Base-by-base conservation (phyloP, 2,113 vertebrate species). In the Percina caprodes region DNA sequence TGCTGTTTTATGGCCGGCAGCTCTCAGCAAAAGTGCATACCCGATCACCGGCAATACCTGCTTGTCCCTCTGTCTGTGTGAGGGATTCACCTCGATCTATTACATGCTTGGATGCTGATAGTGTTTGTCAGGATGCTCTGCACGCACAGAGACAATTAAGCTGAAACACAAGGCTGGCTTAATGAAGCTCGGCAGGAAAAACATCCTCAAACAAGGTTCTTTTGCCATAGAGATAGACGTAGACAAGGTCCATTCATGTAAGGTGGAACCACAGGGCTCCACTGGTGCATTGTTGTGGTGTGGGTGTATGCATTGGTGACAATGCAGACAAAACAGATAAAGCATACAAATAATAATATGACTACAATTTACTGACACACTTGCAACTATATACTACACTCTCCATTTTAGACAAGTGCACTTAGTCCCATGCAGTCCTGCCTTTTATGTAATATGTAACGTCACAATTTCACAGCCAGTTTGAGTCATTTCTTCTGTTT, bases 91-190 rank as follows among this genome's bases (percentile, higher is more conserved):
- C 85, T 92, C 87, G 60, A 74, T 84, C 83, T 84, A 90, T 92
- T 91, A 88, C 86, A 91, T 79, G 89, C 83, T 83, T 86, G 87
- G 77, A 90, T 90, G 93, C 88, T 93, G 89, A 93, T 93, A 52
- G 76, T 86, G 91, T 92, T 94, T 92, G 93, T 92, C 89, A 85
- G 90, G 68, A 89, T 81, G 80, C 86, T 82, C 75, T 58, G 77
- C 80, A 79, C n/a, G 77, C 69, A 80, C 62, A 79, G 68, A 92
- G 85, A 91, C 86, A 92, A 91, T 93, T 93, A 93, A 84, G 79
- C 85, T 78, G 45, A 92, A 93, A 85, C 83, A 88, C 87, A 89
- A 93, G 82, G 74, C 80, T 81, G 66, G 80, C 75, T 91, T 93
- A 93, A 94, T 91, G 88, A 94, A 88, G 91, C 88, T 92, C 66